Evolutionary conservation across 2,113 vertebrate genomes (phyloP).

Genomic region (Dicerorhinus sumatrensis): DNA sequence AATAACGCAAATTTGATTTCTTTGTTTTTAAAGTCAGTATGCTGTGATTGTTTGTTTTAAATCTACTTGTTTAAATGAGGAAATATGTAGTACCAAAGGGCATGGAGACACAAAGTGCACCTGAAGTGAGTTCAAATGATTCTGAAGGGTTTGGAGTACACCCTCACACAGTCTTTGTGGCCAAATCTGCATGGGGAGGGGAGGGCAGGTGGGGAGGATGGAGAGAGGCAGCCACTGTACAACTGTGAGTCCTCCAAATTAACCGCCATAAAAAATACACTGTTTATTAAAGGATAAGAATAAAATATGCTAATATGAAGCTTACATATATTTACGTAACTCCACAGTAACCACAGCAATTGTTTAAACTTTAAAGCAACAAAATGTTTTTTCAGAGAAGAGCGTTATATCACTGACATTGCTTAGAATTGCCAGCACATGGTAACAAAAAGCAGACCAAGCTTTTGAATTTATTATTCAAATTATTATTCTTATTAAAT

Average conservation of each 20-base stretch:
- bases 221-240: background rate
- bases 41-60: background rate
- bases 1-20: background rate
- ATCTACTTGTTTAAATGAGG: background rate
- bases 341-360: background rate
- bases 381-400: background rate
- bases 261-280: background rate
- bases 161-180: background rate
- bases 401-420: background rate
- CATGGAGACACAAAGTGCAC: background rate
- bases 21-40: slow-evolving; percentile 3
- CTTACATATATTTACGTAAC: background rate
- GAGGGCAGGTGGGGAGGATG: fast-evolving
- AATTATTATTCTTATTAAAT: background rate
- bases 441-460: background rate
- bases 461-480: background rate
- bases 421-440: background rate
- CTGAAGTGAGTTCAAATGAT: background rate
- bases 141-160: background rate
- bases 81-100: background rate
- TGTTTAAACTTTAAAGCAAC: slow-evolving; percentile 10
- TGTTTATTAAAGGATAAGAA: background rate
- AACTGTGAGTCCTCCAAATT: background rate
- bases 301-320: background rate
- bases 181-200: background rate